These are phyloP conservation scores for Lepus townsendii DNA, from an alignment of 2,797 vertebrate species.

Conservation along the genomic window DNA sequence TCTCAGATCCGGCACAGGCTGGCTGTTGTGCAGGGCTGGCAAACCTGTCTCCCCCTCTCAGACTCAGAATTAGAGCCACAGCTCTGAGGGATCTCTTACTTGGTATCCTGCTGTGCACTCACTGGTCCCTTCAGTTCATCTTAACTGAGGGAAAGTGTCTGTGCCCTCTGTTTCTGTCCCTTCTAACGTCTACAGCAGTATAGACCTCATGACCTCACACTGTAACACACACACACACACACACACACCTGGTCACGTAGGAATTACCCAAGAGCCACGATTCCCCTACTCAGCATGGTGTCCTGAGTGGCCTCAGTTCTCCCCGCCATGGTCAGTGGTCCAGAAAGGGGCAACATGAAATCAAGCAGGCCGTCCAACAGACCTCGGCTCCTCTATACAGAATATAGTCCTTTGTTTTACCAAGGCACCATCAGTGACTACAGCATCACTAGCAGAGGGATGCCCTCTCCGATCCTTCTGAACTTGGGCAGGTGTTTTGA, in stretches of 20 bases:
- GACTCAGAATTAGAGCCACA: neutral
- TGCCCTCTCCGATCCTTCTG: neutral
- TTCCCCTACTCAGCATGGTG: neutral
- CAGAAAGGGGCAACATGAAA: neutral
- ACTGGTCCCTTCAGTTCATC: neutral
- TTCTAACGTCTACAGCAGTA: neutral
- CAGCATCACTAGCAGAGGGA: neutral
- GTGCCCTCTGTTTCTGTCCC: neutral
- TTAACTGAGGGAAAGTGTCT: neutral
- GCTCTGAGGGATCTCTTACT: neutral
- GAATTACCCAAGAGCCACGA: neutral
- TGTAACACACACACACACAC: neutral
- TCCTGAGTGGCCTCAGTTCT: neutral
- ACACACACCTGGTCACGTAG: neutral
- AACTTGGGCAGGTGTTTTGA: neutral
- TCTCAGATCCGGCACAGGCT: neutral
- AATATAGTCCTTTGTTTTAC: neutral
- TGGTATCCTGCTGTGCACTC: neutral
- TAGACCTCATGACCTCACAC: neutral
- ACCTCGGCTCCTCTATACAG: neutral
- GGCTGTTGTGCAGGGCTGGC: neutral
- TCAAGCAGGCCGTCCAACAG: neutral
- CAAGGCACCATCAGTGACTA: neutral
- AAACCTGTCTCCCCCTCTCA: neutral
- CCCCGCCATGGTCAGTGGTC: neutral